Conservation (phyloP, 2,888 invertebrate species). For the Agonum fuliginosum region DNA sequence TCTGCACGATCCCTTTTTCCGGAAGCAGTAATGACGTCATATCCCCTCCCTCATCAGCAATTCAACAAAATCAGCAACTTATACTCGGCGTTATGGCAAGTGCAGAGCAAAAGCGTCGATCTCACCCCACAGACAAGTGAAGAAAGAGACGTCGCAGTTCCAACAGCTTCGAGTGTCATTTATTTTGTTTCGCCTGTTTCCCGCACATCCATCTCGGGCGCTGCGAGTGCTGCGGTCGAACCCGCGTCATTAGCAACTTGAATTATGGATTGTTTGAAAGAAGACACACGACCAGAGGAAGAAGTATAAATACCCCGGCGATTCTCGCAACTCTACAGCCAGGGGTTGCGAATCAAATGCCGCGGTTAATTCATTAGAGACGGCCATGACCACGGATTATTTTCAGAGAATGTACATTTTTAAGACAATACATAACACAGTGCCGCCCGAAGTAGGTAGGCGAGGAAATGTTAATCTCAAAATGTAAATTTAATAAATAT, state of each 20-base stretch:
- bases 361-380: too few relatives aligned
- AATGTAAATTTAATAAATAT: too few relatives aligned
- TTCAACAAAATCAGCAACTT: constrained; percentile 66
- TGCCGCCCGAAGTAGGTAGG: too few relatives aligned
- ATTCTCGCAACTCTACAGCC: not conserved
- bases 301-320: constrained; percentile 39
- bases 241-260: constrained; percentile 72
- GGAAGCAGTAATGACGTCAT: constrained; percentile 69
- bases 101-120: not conserved
- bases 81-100: constrained; percentile 43
- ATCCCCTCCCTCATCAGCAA: constrained; percentile 71
- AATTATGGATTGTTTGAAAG: constrained; percentile 72
- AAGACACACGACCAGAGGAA: constrained; percentile 45
- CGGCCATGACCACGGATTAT: too few relatives aligned
- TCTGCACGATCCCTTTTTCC: too few relatives aligned
- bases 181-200: constrained; percentile 58
- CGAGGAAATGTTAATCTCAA: too few relatives aligned
- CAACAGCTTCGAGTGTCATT: constrained; percentile 39
- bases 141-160: not conserved
- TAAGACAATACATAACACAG: too few relatives aligned
- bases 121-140: not conserved
- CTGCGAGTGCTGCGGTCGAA: constrained; percentile 69
- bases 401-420: too few relatives aligned
- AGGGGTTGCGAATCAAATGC: not conserved
- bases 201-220: constrained; percentile 70